Conservation (phyloP, 2,888 invertebrate genomes). For the Meliscaeva auricollis region DNA sequence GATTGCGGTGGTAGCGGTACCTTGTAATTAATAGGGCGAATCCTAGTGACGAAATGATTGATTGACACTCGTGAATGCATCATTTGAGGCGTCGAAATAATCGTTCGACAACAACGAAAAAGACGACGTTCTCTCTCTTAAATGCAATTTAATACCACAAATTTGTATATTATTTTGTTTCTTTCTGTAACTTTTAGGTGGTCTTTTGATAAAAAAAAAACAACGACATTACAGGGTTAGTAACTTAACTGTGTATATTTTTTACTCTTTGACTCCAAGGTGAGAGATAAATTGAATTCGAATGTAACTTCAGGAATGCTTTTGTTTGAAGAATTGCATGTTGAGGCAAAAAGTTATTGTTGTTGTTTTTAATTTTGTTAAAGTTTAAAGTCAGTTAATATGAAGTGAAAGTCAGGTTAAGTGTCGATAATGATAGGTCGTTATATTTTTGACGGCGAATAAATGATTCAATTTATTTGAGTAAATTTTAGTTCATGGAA, state of each 20-base stretch:
- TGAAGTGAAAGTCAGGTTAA: slow-evolving; percentile 49
- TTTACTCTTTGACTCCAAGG: slow-evolving; percentile 16
- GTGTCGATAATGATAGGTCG: slow-evolving; percentile 3
- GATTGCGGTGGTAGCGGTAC: slow-evolving; percentile 15
- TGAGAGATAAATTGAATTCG: slow-evolving; percentile 38
- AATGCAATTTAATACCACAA: slow-evolving; percentile 15
- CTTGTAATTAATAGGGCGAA: slow-evolving; percentile 70
- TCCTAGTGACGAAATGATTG: slow-evolving; percentile 73
- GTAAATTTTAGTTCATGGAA: slow-evolving; percentile 15
- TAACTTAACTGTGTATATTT: neutral
- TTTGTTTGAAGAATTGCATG: slow-evolving; percentile 18
- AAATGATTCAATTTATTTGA: slow-evolving; percentile 19
- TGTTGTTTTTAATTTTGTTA: neutral
- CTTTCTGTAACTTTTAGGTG: neutral
- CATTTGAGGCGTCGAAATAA: slow-evolving; percentile 39
- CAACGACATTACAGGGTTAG: slow-evolving; percentile 32
- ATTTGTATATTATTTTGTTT: slow-evolving; percentile 6
- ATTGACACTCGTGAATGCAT: slow-evolving; percentile 71
- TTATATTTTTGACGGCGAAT: neutral
- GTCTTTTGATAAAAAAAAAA: slow-evolving; percentile 38
- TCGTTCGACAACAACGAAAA: neutral
- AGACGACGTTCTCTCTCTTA: slow-evolving; percentile 23
- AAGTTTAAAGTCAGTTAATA: neutral
- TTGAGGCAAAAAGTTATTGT: neutral
- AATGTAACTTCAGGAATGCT: slow-evolving; percentile 26